A percentile compares a stretch with the other conserved stretches of the same genome.
Evolutionary conservation across 2,888 invertebrate genomes (phyloP).

Genomic region (Eristalis pertinax): DNA sequence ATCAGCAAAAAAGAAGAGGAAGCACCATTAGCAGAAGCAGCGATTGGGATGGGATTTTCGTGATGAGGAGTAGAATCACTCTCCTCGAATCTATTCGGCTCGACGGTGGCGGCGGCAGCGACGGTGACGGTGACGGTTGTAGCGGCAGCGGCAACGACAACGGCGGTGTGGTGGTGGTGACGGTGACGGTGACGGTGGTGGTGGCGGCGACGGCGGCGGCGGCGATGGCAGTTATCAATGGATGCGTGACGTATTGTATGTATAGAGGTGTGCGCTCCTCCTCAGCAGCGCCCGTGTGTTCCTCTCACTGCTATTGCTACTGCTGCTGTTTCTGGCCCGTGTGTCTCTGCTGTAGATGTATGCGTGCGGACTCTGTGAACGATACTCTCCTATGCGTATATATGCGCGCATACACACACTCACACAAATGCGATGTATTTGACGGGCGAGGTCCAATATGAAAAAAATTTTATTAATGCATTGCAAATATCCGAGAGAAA

Average conservation of each 20-base stretch:
- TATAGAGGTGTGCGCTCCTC: slow-evolving; percentile 74
- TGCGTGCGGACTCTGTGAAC: slow-evolving; percentile 22
- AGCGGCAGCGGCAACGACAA: neutral
- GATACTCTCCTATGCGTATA: slow-evolving; percentile 51
- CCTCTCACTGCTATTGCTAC: slow-evolving; percentile 5
- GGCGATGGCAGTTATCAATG: slow-evolving; percentile 74
- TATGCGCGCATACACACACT: slow-evolving; percentile 59
- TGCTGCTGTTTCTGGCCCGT: slow-evolving; percentile 36
- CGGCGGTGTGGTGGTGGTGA: neutral
- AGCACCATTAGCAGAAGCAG: slow-evolving; percentile 45
- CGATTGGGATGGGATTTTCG: slow-evolving; percentile 28
- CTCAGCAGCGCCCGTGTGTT: slow-evolving; percentile 44
- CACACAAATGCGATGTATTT: slow-evolving; percentile 73
- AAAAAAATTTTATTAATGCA: slow-evolving; percentile 74
- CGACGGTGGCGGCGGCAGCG: slow-evolving; percentile 11
- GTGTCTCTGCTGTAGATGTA: neutral
- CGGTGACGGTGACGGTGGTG: no score
- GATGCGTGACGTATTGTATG: slow-evolving; percentile 72
- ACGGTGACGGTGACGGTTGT: slow-evolving; percentile 7
- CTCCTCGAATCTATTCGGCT: slow-evolving; percentile 23
- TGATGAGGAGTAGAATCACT: slow-evolving; percentile 47
- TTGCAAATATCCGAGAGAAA: slow-evolving; percentile 54
- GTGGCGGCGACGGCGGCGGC: slow-evolving; percentile 9
- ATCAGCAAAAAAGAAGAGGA: slow-evolving; percentile 49
- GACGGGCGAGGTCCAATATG: slow-evolving; percentile 81